Conservation (phyloP, 35 echinoderm and acorn worm genomes). For the Ptychodera flava region DNA sequence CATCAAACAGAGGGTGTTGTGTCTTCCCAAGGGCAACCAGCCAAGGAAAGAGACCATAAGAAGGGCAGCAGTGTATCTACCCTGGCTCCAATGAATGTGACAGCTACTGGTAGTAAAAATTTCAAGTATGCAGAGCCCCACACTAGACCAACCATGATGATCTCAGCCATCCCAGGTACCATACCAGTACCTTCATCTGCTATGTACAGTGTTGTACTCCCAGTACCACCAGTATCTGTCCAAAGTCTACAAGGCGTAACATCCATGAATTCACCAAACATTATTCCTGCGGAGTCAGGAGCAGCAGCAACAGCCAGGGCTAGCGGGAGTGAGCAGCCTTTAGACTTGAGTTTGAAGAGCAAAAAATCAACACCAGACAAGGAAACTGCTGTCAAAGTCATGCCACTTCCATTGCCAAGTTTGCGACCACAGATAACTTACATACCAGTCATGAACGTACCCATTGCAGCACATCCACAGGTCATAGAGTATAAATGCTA, state of each 20-base stretch:
- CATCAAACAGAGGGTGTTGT: background rate
- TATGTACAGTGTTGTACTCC: background rate
- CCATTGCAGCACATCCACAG: background rate
- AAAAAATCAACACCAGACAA: background rate
- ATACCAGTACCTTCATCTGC: background rate
- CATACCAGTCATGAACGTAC: background rate
- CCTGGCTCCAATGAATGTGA: background rate
- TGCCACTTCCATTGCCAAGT: background rate
- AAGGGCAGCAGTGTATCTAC: background rate
- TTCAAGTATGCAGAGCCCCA: background rate
- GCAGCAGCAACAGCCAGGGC: background rate
- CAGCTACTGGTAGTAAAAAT: background rate
- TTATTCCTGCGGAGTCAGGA: background rate
- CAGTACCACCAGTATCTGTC: background rate
- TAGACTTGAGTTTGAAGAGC: conserved; percentile 12
- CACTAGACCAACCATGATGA: background rate
- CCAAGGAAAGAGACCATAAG: background rate
- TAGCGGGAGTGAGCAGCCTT: background rate
- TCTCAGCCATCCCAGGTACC: background rate
- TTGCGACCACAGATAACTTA: background rate
- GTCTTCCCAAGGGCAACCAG: background rate
- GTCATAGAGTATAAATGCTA: conserved; percentile 12
- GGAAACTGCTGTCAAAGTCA: background rate
- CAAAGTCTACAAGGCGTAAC: background rate
- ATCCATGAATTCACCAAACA: background rate